phyloP scores from a whole-genome alignment of 1,140 invertebrate genomes.

The Drosophila triauraria region DNA sequence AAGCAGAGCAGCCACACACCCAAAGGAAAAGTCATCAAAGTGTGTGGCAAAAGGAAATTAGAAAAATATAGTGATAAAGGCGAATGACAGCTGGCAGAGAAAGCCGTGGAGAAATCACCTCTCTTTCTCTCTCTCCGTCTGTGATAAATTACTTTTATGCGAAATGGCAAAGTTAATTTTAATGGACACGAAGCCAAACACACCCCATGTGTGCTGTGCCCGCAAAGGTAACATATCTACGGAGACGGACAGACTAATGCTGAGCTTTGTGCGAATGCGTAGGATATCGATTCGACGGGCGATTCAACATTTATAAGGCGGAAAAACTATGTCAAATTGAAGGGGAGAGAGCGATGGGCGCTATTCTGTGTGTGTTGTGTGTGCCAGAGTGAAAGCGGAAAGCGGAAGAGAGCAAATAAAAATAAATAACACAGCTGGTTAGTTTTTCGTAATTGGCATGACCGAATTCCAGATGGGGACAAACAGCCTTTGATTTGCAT shows the following conservation, averaged over 20 bases:
- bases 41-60: constrained; percentile 69
- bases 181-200: constrained; percentile 80
- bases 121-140: constrained; percentile 50
- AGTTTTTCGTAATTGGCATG: constrained; percentile 75
- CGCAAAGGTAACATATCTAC: constrained; percentile 28
- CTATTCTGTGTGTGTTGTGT: constrained; percentile 2
- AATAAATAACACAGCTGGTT: constrained; percentile 81
- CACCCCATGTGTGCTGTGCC: constrained; percentile 52
- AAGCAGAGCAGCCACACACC: constrained; percentile 18
- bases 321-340: constrained; percentile 68
- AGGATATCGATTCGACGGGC: constrained; percentile 67
- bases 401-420: constrained; percentile 78
- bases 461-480: constrained; percentile 38
- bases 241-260: constrained; percentile 36
- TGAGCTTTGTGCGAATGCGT: constrained; percentile 57
- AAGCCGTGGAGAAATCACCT: constrained; percentile 50
- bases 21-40: constrained; percentile 36
- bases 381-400: constrained; percentile 47
- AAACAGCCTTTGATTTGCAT: constrained; percentile 59
- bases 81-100: constrained; percentile 37
- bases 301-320: constrained; percentile 78
- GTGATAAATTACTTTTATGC: constrained; percentile 82
- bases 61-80: constrained; percentile 70
- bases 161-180: constrained; percentile 80
- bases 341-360: neutral